Evolutionary conservation across 1,140 invertebrate species (phyloP), one percentile per base, ranked within the genome.

Genomic region (Anastrepha obliqua): DNA sequence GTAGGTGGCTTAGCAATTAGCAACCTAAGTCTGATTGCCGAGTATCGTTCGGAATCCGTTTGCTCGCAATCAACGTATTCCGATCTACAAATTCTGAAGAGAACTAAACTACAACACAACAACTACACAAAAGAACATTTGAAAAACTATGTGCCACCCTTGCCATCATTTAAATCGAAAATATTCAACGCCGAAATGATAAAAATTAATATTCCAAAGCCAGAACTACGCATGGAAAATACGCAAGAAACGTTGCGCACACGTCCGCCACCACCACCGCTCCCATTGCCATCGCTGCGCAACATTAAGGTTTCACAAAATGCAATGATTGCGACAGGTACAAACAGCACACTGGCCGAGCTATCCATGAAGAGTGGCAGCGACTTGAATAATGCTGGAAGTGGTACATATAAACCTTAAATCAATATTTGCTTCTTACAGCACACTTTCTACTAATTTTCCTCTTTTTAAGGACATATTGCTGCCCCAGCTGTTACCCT

Each of bases 51-150:
- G 67, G 89, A 91, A 20, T 91, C 92, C 6, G 89, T 89, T 7
- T 91, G 92, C 58, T 93, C 91, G 15, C 90, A 91, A 64, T 95
- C 95, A 0, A 95, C 95, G 5, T 95, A 95, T 90, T 95, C 95
- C 3, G 93, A 95, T 15, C 15, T 85, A 44, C 44, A 47, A 51
- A 47, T 42, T 3, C 88, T 86, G 17, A 86, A 86, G 17, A 59
- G 86, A 2, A 88, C 51, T 29, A 81, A 86, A 67, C n/a, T 86
- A n/a, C 88, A 74, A 62, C 91, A 62, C 15, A 62, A 70, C 20
- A 87, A 87, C 2, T 78, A 81, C n/a, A 88, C 91, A 94, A 87
- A 94, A 94, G 2, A 88, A 88, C 94, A 93, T 51, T 91, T 7
- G 88, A 93, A 90, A 89, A 92, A 89, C 74, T 93, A 93, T 89